Conservation (phyloP, 2,888 invertebrate genomes). For the Neoascia interrupta region DNA sequence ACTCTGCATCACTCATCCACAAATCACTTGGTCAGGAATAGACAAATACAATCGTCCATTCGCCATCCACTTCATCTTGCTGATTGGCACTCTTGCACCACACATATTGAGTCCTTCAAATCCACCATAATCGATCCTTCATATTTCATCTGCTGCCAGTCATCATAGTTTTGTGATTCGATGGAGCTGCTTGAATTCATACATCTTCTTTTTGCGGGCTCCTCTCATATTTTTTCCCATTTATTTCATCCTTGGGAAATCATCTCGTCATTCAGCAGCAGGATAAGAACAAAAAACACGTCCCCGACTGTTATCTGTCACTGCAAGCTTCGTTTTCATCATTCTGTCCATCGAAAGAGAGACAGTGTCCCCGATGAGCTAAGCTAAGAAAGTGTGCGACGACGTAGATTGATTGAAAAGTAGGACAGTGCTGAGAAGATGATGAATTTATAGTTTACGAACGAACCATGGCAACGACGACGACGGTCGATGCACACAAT, state of each 20-base stretch:
- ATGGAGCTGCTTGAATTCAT: constrained; percentile 39
- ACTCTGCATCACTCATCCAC: constrained; percentile 47
- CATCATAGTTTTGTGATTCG: constrained; percentile 62
- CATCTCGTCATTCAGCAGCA: constrained; percentile 35
- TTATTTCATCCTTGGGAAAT: constrained; percentile 60
- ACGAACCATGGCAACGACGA: constrained; percentile 38
- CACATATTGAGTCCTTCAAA: constrained; percentile 32
- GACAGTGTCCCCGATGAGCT: constrained; percentile 57
- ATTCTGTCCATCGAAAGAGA: constrained; percentile 60
- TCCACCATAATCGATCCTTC: constrained; percentile 63
- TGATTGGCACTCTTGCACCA: constrained; percentile 40
- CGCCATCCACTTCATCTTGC: constrained; percentile 4
- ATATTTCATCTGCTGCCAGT: constrained; percentile 68
- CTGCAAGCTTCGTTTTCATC: constrained; percentile 60
- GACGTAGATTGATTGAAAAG: constrained; percentile 68
- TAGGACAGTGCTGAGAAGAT: constrained; percentile 52
- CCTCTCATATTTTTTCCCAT: constrained; percentile 33
- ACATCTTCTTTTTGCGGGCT: constrained; percentile 43
- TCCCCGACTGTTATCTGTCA: constrained; percentile 66
- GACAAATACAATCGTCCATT: constrained; percentile 21
- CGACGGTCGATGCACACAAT: constrained; percentile 52
- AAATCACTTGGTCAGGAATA: constrained; percentile 28
- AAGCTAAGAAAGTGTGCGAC: constrained; percentile 44
- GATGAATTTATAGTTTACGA: too few species aligned
- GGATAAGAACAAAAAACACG: too few species aligned